A percentile compares a stretch with the other conserved stretches of the same genome.
phyloP scores from a whole-genome alignment of 2,888 invertebrate species.

The Anarsia innoxiella region DNA sequence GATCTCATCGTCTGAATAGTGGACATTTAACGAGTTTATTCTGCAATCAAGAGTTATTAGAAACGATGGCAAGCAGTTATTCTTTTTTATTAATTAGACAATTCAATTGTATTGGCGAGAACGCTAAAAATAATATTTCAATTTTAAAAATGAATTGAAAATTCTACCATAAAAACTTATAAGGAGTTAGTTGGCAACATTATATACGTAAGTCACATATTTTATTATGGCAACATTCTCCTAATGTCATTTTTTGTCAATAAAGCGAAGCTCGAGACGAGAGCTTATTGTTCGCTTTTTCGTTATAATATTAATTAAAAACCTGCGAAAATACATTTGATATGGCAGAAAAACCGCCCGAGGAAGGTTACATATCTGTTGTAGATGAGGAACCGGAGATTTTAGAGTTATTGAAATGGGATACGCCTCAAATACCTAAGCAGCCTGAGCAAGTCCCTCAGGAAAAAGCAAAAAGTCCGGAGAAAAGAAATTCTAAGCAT shows the following conservation, averaged over 20 bases:
- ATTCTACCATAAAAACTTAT: too few relatives aligned
- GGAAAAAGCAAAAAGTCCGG: conserved; percentile 46
- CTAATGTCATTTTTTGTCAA: conserved; percentile 12
- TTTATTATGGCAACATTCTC: conserved; percentile 1
- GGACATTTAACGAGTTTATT: too few relatives aligned
- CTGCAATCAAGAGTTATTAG: too few relatives aligned
- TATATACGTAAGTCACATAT: neutral
- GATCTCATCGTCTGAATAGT: too few relatives aligned
- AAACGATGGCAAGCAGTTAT: too few relatives aligned
- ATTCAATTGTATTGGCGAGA: too few relatives aligned
- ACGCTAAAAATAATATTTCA: too few relatives aligned
- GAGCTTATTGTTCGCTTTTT: neutral
- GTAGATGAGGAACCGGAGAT: conserved; percentile 66
- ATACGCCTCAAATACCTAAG: conserved; percentile 53
- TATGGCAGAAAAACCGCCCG: conserved; percentile 66
- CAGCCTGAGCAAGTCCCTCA: conserved; percentile 29
- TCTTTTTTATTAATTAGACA: too few relatives aligned
- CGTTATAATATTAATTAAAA: conserved; percentile 6
- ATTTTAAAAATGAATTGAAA: too few relatives aligned
- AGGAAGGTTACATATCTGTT: conserved; percentile 64
- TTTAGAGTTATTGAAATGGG: conserved; percentile 65
- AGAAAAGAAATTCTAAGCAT: conserved; percentile 48
- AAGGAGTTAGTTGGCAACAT: neutral
- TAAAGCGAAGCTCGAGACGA: conserved; percentile 1
- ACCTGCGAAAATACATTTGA: neutral